Conservation (phyloP, 2,113 vertebrate species). For the Gavia stellata region DNA sequence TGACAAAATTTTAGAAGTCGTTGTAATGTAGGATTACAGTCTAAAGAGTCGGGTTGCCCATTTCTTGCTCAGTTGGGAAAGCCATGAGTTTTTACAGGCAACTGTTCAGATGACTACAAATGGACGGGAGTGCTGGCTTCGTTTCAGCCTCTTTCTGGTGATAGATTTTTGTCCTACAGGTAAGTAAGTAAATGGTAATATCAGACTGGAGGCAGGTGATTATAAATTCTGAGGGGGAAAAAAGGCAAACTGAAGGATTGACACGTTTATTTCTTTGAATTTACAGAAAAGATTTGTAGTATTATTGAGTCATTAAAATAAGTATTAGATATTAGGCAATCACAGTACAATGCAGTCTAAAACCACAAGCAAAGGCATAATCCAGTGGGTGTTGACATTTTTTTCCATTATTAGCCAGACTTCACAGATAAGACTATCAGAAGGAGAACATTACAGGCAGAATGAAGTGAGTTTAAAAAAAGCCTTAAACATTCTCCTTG, state of each 20-base stretch:
- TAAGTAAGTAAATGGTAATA: background rate
- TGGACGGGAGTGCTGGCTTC: background rate
- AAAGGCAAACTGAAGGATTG: background rate
- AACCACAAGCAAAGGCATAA: background rate
- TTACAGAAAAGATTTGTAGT: background rate
- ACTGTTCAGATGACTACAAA: constrained; percentile 18
- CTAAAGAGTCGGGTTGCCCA: background rate
- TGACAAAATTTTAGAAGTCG: background rate
- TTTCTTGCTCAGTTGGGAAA: background rate
- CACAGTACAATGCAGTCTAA: background rate
- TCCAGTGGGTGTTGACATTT: background rate
- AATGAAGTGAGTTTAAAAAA: background rate
- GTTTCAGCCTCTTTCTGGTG: background rate
- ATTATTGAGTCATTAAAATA: constrained; percentile 20
- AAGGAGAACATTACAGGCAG: background rate
- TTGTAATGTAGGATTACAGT: background rate
- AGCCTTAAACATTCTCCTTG: background rate
- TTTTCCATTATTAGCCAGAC: background rate
- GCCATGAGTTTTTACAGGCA: background rate
- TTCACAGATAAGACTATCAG: background rate
- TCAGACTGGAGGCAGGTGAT: background rate
- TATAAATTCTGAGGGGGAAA: background rate
- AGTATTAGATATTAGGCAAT: background rate
- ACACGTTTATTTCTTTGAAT: background rate
- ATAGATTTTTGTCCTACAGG: background rate